These are phyloP conservation scores for Poicephalus gulielmi DNA, from an alignment of 2,113 vertebrate genomes.

Conservation along the genomic window DNA sequence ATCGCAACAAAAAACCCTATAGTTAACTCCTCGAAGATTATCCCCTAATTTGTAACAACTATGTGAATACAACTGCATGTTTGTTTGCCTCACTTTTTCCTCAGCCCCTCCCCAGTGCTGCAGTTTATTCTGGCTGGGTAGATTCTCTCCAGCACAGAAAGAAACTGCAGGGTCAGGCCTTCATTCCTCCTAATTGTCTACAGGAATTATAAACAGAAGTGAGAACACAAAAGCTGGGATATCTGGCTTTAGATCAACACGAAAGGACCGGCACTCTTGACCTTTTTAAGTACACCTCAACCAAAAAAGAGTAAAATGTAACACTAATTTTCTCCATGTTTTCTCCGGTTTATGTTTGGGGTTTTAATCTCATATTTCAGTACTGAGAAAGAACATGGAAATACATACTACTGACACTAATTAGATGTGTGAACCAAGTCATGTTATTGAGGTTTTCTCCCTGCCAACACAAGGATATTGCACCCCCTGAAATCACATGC, in stretches of 20 bases:
- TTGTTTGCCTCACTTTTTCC: neutral
- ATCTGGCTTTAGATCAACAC: neutral
- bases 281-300: neutral
- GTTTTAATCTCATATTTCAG: neutral
- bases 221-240: neutral
- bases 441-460: neutral
- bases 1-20: neutral
- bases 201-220: neutral
- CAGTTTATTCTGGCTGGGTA: neutral
- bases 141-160: neutral
- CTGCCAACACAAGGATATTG: neutral
- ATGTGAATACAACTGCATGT: neutral
- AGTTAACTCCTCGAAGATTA: constrained; percentile 17
- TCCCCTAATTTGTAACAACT: neutral
- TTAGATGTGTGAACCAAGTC: neutral
- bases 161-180: constrained; percentile 29
- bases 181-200: neutral
- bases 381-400: neutral
- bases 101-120: neutral
- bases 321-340: neutral
- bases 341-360: rapidly evolving
- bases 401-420: neutral
- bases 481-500: neutral
- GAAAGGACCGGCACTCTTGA: neutral
- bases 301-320: neutral